These are phyloP conservation scores for Forbesichthys papilliferus DNA, from an alignment of 2,113 vertebrate genomes.

Conservation along the genomic window DNA sequence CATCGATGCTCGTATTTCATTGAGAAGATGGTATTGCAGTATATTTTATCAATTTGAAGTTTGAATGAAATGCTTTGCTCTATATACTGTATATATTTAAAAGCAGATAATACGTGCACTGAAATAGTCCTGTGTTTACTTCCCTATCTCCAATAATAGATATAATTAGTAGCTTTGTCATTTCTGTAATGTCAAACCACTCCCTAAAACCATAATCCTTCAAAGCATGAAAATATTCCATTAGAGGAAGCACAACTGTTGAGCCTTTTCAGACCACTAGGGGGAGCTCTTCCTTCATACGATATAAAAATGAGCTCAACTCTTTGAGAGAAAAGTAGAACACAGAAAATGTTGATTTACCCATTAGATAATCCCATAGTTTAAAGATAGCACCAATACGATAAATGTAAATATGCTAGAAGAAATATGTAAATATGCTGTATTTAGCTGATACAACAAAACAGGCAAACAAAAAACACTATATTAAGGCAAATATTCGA, in stretches of 20 bases:
- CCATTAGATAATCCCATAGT: neutral
- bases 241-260: constrained; percentile 32
- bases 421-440: too few relatives aligned
- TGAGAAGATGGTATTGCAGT: neutral
- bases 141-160: constrained; percentile 63
- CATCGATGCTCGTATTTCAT: too few relatives aligned
- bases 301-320: constrained; percentile 17
- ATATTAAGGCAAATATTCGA: neutral
- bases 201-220: constrained; percentile 56
- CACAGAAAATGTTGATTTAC: neutral
- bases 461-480: neutral
- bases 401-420: neutral
- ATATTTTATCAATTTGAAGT: neutral
- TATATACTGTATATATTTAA: neutral
- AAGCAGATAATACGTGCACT: neutral
- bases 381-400: constrained; percentile 2
- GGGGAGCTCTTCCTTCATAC: constrained; percentile 73
- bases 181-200: constrained; percentile 61
- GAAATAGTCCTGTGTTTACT: constrained; percentile 47
- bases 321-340: constrained; percentile 1
- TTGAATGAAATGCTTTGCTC: neutral
- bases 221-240: constrained; percentile 39
- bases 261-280: constrained; percentile 65
- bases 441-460: neutral
- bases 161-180: constrained; percentile 60